These are phyloP conservation scores for Chloroclysta siterata DNA, from an alignment of 2,888 invertebrate species.

Conservation along the genomic window DNA sequence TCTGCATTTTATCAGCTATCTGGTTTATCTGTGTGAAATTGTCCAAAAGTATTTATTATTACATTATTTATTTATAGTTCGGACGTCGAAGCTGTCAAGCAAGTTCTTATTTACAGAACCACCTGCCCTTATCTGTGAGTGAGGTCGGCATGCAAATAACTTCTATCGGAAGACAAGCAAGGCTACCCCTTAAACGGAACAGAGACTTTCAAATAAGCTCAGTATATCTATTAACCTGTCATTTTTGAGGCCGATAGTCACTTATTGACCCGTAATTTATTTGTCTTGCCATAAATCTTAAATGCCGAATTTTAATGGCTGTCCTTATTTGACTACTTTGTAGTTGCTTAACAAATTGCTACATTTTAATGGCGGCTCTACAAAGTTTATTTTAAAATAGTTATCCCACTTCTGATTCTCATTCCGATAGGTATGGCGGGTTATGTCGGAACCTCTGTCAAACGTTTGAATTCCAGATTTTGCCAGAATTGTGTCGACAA, in stretches of 20 bases:
- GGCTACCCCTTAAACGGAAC: constrained; percentile 53
- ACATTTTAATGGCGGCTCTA: not conserved
- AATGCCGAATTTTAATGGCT: constrained; percentile 33
- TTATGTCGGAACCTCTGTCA: too few relatives aligned
- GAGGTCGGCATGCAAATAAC: constrained; percentile 68
- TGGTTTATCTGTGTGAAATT: too few relatives aligned
- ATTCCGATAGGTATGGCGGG: not conserved
- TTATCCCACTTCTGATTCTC: constrained; percentile 1
- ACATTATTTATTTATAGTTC: not conserved
- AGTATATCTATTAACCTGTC: constrained; percentile 34
- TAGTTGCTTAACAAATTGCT: constrained; percentile 17
- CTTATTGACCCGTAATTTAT: constrained; percentile 22
- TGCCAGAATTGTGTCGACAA: too few relatives aligned
- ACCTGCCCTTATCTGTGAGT: constrained; percentile 50
- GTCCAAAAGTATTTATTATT: too few relatives aligned
- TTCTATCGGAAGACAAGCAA: constrained; percentile 71
- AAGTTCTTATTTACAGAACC: constrained; percentile 19
- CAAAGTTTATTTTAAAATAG: not conserved
- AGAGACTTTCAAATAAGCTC: constrained; percentile 47
- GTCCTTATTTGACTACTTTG: constrained; percentile 29
- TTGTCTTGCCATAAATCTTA: constrained; percentile 28
- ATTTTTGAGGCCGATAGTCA: constrained; percentile 29
- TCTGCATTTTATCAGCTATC: too few relatives aligned
- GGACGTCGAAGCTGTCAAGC: not conserved
- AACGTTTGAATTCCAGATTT: too few relatives aligned